phyloP scores from a whole-genome alignment of 2,113 vertebrate genomes.

The Myiozetetes cayanensis region DNA sequence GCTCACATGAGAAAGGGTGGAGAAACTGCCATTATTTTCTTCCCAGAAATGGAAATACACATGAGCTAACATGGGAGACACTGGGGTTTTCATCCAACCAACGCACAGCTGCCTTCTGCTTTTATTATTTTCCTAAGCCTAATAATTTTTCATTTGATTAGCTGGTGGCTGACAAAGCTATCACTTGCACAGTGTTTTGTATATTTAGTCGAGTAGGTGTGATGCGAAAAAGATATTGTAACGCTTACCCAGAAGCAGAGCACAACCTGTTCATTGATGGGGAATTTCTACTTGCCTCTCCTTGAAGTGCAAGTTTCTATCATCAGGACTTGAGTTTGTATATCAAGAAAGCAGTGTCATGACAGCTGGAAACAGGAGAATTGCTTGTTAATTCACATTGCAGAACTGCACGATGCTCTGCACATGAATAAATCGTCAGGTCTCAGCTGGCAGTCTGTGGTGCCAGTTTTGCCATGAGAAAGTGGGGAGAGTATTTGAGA shows the following conservation, averaged over 20 bases:
- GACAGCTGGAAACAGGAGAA: not conserved
- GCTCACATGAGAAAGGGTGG: slow-evolving; percentile 69
- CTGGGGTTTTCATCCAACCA: slow-evolving; percentile 59
- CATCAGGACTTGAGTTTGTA: not conserved
- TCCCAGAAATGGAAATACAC: slow-evolving; percentile 65
- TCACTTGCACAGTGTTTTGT: slow-evolving; percentile 41
- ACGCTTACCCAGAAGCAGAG: not conserved
- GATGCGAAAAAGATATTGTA: not conserved
- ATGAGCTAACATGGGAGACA: slow-evolving; percentile 61
- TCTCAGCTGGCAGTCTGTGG: not conserved
- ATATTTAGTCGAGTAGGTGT: slow-evolving; percentile 24
- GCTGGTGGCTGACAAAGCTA: slow-evolving; percentile 62
- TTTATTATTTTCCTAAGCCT: slow-evolving; percentile 60
- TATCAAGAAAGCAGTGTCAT: not conserved
- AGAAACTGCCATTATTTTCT: slow-evolving; percentile 68
- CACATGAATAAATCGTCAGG: not conserved
- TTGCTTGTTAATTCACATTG: not conserved
- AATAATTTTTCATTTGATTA: slow-evolving; percentile 64
- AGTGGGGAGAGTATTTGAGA: not conserved
- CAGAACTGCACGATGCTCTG: not conserved
- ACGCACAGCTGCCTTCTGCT: slow-evolving; percentile 61
- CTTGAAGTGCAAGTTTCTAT: not conserved
- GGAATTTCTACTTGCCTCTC: not conserved
- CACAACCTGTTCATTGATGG: not conserved
- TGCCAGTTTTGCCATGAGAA: not conserved